phyloP scores from a whole-genome alignment of 2,113 vertebrate species.

The Thalassoma bifasciatum region DNA sequence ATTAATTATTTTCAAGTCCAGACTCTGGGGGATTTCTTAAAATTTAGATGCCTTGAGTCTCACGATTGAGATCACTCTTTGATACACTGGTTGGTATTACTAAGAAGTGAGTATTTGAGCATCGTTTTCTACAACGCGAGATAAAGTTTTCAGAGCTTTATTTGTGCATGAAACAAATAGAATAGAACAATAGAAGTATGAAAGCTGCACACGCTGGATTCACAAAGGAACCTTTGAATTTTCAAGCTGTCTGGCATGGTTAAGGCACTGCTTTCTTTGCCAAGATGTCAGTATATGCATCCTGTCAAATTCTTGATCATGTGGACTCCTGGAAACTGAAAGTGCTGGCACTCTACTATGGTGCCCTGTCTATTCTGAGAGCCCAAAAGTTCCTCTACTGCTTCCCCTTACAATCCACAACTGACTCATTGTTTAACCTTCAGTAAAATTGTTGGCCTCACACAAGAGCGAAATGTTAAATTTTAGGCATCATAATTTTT shows the following conservation, averaged over 20 bases:
- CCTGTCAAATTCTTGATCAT: too few species aligned
- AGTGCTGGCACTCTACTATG: neutral
- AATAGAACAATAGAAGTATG: neutral
- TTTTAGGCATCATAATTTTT: neutral
- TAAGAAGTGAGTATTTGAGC: neutral
- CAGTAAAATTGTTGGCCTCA: neutral
- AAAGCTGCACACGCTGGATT: too few species aligned
- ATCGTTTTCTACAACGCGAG: neutral
- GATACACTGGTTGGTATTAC: neutral
- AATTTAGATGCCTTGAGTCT: constrained; percentile 34
- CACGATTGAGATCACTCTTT: constrained; percentile 12
- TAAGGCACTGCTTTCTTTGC: too few species aligned
- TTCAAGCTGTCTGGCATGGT: too few species aligned
- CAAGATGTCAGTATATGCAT: too few species aligned
- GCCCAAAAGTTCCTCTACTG: neutral
- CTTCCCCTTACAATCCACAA: neutral
- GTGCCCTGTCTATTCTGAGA: neutral
- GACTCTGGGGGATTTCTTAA: constrained; percentile 51
- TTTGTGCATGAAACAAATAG: neutral
- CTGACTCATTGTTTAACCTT: neutral
- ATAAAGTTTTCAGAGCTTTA: neutral
- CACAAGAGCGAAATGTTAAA: neutral
- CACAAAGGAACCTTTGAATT: too few species aligned
- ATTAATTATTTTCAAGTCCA: constrained; percentile 69
- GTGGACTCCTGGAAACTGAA: neutral